These are phyloP conservation scores for Temnothorax unifasciatus DNA, from an alignment of 2,888 invertebrate species.

Conservation along the genomic window DNA sequence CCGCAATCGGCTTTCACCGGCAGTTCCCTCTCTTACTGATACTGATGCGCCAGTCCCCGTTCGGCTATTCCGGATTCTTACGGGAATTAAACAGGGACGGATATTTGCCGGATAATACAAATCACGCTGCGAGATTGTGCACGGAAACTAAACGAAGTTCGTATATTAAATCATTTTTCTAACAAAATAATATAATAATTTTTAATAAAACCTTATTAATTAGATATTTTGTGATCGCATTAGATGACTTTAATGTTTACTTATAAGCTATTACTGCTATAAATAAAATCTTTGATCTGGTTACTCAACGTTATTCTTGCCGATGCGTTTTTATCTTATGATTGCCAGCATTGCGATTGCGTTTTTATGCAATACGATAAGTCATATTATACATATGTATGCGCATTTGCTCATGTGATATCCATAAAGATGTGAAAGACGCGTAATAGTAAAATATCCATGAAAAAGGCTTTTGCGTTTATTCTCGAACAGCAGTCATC, in stretches of 20 bases:
- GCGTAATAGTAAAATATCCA: conserved; percentile 30
- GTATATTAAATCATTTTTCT: background rate
- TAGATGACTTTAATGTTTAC: background rate
- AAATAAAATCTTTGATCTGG: background rate
- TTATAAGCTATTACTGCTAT: background rate
- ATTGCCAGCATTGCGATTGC: background rate
- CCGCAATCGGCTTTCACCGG: conserved; percentile 47
- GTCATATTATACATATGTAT: background rate
- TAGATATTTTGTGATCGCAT: background rate
- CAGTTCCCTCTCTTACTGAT: conserved; percentile 11
- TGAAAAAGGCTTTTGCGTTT: conserved; percentile 45
- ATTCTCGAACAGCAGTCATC: conserved; percentile 55
- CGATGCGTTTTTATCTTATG: background rate
- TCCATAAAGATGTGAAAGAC: conserved; percentile 42
- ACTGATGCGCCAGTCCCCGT: conserved; percentile 23
- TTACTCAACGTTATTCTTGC: background rate
- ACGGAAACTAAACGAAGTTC: background rate
- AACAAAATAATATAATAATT: background rate
- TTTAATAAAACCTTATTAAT: background rate
- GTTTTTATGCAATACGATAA: background rate
- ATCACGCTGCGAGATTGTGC: background rate
- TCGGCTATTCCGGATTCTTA: conserved; percentile 20
- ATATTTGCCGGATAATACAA: conserved; percentile 1
- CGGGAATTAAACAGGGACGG: conserved; percentile 8
- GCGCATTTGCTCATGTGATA: conserved; percentile 8